These are phyloP conservation scores for Penaeus chinensis DNA, from an alignment of 1,140 invertebrate species.

Conservation along the genomic window DNA sequence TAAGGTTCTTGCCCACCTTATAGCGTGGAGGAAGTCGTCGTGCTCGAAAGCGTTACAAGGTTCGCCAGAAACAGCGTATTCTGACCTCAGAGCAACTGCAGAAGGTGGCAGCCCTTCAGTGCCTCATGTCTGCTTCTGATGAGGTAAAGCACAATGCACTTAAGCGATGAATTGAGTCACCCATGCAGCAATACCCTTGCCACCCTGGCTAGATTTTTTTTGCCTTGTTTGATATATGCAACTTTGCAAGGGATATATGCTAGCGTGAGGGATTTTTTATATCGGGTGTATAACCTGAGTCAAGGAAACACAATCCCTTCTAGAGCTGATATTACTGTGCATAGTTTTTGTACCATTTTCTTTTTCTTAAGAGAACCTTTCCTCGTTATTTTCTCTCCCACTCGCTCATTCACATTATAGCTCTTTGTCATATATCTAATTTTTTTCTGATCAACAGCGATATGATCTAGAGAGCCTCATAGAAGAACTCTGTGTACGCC, in stretches of 20 bases:
- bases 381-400: neutral
- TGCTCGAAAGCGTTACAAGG: conserved; percentile 60
- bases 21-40: conserved; percentile 56
- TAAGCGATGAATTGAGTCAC: neutral
- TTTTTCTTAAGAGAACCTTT: too few relatives aligned
- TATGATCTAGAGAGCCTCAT: conserved; percentile 56
- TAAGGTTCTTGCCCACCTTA: conserved; percentile 30
- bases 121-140: conserved; percentile 63
- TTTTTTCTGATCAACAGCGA: conserved; percentile 30
- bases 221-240: too few relatives aligned
- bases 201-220: too few relatives aligned
- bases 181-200: too few relatives aligned
- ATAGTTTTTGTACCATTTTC: too few relatives aligned
- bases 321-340: too few relatives aligned
- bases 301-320: too few relatives aligned
- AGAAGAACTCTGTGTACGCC: conserved; percentile 52
- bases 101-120: conserved; percentile 56
- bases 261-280: too few relatives aligned
- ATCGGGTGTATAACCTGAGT: too few relatives aligned
- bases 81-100: conserved; percentile 59
- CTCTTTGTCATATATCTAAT: neutral
- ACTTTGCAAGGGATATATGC: too few relatives aligned
- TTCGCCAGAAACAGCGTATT: conserved; percentile 53
- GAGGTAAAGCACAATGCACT: conserved; percentile 42
- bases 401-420: conserved; percentile 7